Base-by-base conservation (phyloP, 2,113 vertebrate genomes). In the Balaeniceps rex region DNA sequence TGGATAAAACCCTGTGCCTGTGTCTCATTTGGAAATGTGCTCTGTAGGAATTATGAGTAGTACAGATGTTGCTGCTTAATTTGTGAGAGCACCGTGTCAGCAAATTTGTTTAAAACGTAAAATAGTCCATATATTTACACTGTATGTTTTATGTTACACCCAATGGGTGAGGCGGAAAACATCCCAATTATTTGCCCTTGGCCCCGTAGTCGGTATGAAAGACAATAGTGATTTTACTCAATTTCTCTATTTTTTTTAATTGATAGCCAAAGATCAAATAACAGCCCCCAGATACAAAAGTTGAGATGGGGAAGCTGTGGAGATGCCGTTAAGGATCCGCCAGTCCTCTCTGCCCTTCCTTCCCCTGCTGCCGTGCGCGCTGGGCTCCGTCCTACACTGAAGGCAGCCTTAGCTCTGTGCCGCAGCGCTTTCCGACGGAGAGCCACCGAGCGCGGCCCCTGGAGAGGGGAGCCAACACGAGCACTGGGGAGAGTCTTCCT, bases 31-130 rank as follows among this genome's bases (percentile, higher is more conserved):
- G 58, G 49, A 83, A 91, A 95, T 89, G 89, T 70, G 65, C 40
- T 92, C 28, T 82, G 54, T 60, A 85, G 83, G 66, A 87, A 69
- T 85, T 84, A 65, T 12, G 18, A 29, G 69, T 44, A 46, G 57
- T 82, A 69, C 68, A 94, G 66, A 82, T 82, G 23, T 58, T 87
- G 63, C 68, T 90, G 87, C 84, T 76, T 91, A 64, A 85, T 93
- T 79, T 95, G 47, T 89, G 70, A 87, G 66, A 93, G 66, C 36
- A 83, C 33, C 34, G 15, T 52, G 21, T 44, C 42, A 86, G 55
- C 18, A 79, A 58, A 81, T 49, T 29, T 79, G 14, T 82, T 94
- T 55, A 79, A 76, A 92, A 66, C 7, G 4, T 29, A 15, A 55
- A 83, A 49, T 49, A 49, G 6, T 75, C 79, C 12, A 9, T 75